phyloP scores from a whole-genome alignment of 1,140 invertebrate genomes.

The Protaetia brevitarsis region DNA sequence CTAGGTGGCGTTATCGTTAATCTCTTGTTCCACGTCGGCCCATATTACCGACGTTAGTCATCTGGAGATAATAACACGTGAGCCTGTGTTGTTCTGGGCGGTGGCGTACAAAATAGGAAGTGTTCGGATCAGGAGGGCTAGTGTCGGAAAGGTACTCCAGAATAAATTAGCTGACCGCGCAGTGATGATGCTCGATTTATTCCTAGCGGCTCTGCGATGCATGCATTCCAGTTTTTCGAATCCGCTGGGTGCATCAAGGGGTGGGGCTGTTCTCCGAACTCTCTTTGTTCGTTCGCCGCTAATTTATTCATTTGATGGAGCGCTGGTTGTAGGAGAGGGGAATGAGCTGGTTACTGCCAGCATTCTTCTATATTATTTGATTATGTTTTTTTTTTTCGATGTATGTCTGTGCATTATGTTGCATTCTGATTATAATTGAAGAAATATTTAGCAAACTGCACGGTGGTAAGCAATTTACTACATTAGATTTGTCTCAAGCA shows the following conservation, averaged over 20 bases:
- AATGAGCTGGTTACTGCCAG: no score
- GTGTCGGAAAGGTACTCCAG: not conserved
- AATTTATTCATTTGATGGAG: not conserved
- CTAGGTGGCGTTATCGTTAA: no score
- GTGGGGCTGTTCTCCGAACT: not conserved
- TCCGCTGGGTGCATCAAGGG: not conserved
- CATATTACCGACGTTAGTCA: not conserved
- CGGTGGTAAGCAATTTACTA: no score
- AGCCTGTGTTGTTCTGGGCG: not conserved
- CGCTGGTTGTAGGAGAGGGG: no score
- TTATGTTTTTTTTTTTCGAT: no score
- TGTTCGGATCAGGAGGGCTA: not conserved
- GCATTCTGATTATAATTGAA: no score
- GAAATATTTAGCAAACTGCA: no score
- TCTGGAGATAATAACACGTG: not conserved
- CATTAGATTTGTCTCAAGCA: no score
- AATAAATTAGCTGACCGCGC: slow-evolving; percentile 8
- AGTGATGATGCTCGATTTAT: not conserved
- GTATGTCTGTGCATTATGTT: no score
- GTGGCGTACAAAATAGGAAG: not conserved
- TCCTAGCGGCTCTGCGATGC: not conserved
- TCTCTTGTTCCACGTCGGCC: no score
- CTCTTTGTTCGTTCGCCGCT: not conserved
- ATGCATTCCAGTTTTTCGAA: slow-evolving; percentile 6
- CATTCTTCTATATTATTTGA: no score